phyloP scores from a whole-genome alignment of 2,888 invertebrate species.

The Rhabditoides inermis region DNA sequence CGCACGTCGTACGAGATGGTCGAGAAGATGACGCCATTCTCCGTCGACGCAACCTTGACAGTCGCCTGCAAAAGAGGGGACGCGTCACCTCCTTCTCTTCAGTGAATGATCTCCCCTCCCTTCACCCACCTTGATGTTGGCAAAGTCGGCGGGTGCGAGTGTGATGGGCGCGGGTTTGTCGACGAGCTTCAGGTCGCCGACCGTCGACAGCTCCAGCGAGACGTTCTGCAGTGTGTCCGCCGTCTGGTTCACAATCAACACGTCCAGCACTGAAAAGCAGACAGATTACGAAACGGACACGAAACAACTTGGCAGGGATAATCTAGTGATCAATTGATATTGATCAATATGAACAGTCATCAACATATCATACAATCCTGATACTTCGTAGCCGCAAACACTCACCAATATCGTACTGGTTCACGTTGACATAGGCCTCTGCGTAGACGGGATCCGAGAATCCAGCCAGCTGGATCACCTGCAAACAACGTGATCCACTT shows the following conservation, averaged over 20 bases:
- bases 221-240: slow-evolving; percentile 94
- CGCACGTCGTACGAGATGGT: slow-evolving; percentile 97
- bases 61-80: slow-evolving; percentile 42
- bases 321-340: neutral
- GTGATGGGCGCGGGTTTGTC: slow-evolving; percentile 93
- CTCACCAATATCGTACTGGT: slow-evolving; percentile 61
- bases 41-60: slow-evolving; percentile 80
- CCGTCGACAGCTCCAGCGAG: slow-evolving; percentile 89
- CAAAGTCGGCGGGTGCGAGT: slow-evolving; percentile 89
- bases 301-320: neutral
- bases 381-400: no score
- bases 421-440: slow-evolving; percentile 97
- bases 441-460: slow-evolving; percentile 99
- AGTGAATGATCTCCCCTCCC: no score
- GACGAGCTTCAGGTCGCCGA: slow-evolving; percentile 82
- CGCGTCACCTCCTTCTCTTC: no score
- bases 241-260: slow-evolving; percentile 95
- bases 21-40: slow-evolving; percentile 98
- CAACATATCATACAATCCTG: neutral
- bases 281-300: slow-evolving; percentile 66
- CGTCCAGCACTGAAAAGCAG: slow-evolving; percentile 70
- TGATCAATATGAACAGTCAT: neutral
- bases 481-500: slow-evolving; percentile 28
- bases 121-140: slow-evolving; percentile 84
- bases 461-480: slow-evolving; percentile 84